phyloP scores from a whole-genome alignment of 2,888 invertebrate genomes.

The Leptopterna dolabrata region DNA sequence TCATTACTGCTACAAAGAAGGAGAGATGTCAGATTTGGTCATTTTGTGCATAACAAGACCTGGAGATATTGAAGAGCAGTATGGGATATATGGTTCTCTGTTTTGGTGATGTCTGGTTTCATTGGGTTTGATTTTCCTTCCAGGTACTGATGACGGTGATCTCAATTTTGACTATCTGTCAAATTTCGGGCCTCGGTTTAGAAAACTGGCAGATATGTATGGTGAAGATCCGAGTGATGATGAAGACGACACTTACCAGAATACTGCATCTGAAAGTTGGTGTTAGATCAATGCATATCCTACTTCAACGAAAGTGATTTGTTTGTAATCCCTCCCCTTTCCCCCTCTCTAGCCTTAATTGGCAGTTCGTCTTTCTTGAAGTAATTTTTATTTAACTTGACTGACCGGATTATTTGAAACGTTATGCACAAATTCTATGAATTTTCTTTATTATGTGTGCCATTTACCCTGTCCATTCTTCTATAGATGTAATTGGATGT shows the following conservation, averaged over 20 bases:
- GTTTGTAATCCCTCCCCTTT: neutral
- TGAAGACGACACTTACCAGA: conserved; percentile 81
- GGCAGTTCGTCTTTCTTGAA: neutral
- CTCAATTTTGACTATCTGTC: conserved; percentile 94
- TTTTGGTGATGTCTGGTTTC: too few species aligned
- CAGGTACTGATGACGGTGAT: conserved; percentile 90
- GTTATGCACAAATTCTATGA: neutral
- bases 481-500: conserved; percentile 52
- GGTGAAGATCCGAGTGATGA: conserved; percentile 89
- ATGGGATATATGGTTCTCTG: too few species aligned
- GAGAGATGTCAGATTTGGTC: too few species aligned
- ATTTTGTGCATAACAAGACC: too few species aligned
- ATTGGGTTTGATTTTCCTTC: neutral
- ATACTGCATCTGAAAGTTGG: conserved; percentile 80
- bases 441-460: conserved; percentile 52
- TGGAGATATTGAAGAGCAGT: too few species aligned
- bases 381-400: conserved; percentile 1
- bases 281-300: conserved; percentile 70
- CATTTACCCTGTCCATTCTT: conserved; percentile 56
- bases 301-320: neutral
- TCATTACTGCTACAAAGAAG: too few species aligned
- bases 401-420: neutral
- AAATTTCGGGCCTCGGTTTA: conserved; percentile 95
- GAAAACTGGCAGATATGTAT: conserved; percentile 93
- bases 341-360: neutral